phyloP scores from a whole-genome alignment of 2,888 invertebrate species.

The Noctua janthe region DNA sequence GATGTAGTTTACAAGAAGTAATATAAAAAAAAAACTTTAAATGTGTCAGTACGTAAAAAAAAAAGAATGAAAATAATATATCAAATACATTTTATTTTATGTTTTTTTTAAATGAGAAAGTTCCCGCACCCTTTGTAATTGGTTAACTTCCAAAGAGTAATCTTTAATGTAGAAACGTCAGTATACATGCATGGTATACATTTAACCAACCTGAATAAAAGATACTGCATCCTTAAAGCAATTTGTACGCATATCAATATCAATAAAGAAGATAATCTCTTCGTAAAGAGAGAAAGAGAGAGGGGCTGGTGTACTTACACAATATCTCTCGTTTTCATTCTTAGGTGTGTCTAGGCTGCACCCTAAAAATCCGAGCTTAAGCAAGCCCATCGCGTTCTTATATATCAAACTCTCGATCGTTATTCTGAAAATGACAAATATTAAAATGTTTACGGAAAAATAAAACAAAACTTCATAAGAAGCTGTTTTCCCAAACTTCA shows the following conservation, averaged over 20 bases:
- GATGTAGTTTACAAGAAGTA: no score
- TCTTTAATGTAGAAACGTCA: neutral
- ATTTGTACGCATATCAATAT: neutral
- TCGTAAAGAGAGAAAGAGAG: neutral
- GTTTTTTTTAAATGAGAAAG: no score
- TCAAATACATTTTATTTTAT: no score
- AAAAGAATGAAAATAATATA: no score
- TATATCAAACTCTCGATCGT: conserved; percentile 80
- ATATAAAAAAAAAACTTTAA: no score
- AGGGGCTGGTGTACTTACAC: conserved; percentile 70
- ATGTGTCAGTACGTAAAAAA: no score
- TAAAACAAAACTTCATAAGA: neutral
- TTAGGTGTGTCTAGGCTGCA: conserved; percentile 77
- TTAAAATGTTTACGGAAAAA: neutral
- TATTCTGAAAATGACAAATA: conserved; percentile 74
- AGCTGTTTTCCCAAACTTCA: neutral
- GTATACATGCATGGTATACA: neutral
- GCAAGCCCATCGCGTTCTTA: conserved; percentile 73
- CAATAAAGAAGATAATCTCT: neutral
- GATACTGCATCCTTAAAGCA: no score
- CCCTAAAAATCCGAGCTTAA: conserved; percentile 77
- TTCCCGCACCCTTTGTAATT: no score
- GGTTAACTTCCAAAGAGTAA: neutral
- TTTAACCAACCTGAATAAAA: no score
- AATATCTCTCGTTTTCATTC: conserved; percentile 74